Conservation (phyloP, 2,888 invertebrate species). For the Chalcosyrphus nemorum region DNA sequence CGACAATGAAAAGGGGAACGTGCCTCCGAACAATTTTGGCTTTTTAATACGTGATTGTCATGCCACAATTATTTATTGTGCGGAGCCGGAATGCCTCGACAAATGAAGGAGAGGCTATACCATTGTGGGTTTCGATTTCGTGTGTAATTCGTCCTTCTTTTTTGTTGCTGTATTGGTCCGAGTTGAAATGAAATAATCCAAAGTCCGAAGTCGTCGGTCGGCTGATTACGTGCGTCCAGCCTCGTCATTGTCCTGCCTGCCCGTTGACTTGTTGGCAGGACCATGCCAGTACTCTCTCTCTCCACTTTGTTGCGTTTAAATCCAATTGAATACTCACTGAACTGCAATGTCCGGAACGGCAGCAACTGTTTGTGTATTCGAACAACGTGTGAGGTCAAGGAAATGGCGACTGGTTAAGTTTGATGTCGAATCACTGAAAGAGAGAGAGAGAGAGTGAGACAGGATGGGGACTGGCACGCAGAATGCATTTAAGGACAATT, state of each 20-base stretch:
- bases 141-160: constrained; percentile 2
- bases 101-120: constrained; percentile 36
- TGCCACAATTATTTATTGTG: constrained; percentile 72
- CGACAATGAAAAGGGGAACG: constrained; percentile 67
- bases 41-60: constrained; percentile 73
- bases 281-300: constrained; percentile 3
- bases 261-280: neutral
- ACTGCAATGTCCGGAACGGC: constrained; percentile 41
- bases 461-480: neutral
- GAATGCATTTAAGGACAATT: constrained; percentile 25
- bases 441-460: too few species aligned
- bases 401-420: constrained; percentile 39
- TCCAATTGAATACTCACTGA: constrained; percentile 54
- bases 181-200: constrained; percentile 50
- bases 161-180: neutral
- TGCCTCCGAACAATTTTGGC: constrained; percentile 67
- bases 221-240: constrained; percentile 63
- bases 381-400: constrained; percentile 40
- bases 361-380: constrained; percentile 42
- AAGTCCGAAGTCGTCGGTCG: constrained; percentile 47
- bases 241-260: constrained; percentile 30
- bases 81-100: constrained; percentile 42
- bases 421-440: neutral
- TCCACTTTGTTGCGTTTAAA: constrained; percentile 56
- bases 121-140: constrained; percentile 42